Evolutionary conservation across 2,113 vertebrate species (phyloP).

Genomic region (Ochotona princeps): DNA sequence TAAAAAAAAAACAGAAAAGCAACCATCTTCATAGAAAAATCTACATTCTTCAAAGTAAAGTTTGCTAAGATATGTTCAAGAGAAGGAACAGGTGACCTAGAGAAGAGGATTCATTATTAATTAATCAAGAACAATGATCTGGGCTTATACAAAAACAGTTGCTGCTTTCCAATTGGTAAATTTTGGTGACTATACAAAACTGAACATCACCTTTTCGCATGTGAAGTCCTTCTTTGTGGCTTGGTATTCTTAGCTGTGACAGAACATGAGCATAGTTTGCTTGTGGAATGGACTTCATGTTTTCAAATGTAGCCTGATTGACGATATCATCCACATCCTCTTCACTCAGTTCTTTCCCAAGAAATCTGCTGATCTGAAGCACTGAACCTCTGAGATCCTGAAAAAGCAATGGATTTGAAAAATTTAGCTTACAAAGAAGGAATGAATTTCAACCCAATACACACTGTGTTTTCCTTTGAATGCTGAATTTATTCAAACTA

Average conservation of each 20-base stretch:
- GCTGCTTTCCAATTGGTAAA: not conserved
- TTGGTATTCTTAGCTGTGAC: not conserved
- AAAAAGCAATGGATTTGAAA: not conserved
- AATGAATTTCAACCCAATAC: not conserved
- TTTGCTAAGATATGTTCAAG: not conserved
- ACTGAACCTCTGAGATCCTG: constrained; percentile 77
- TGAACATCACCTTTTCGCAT: constrained; percentile 67
- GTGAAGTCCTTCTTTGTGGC: not conserved
- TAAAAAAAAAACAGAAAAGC: not conserved
- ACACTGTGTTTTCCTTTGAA: not conserved
- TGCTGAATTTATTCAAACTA: not conserved
- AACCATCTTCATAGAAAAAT: not conserved
- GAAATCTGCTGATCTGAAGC: constrained; percentile 49
- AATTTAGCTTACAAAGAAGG: not conserved
- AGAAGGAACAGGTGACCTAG: not conserved
- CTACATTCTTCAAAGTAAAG: too few species aligned
- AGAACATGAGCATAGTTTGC: constrained; percentile 62
- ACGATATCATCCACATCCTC: constrained; percentile 72
- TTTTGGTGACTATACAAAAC: not conserved
- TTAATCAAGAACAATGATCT: not conserved
- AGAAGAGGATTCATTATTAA: not conserved
- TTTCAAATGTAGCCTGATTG: constrained; percentile 63
- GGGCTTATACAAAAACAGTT: not conserved
- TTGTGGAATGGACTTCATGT: constrained; percentile 77
- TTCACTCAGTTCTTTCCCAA: constrained; percentile 76